Evolutionary conservation across 1,140 invertebrate species (phyloP).

Genomic region (Drosophila orosa): DNA sequence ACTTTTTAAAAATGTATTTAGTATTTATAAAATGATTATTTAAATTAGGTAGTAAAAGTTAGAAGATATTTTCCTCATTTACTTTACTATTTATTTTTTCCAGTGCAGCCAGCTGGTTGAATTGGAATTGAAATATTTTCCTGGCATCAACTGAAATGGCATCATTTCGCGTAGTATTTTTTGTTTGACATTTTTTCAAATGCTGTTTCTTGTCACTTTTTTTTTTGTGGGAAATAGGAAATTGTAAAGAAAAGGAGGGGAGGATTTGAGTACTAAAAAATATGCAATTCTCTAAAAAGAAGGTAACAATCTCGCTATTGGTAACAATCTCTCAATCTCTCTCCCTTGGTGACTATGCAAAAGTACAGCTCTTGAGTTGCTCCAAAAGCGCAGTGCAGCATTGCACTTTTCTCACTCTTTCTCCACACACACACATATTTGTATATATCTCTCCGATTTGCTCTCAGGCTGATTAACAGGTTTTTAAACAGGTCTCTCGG

Average conservation of each 20-base stretch:
- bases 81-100: not conserved
- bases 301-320: not conserved
- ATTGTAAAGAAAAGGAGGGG: not conserved
- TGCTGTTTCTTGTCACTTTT: conserved; percentile 35
- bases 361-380: conserved; percentile 58
- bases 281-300: not conserved
- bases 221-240: conserved; percentile 1
- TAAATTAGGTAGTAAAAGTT: not conserved
- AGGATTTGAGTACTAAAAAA: not conserved
- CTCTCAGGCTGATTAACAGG: conserved; percentile 68
- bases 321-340: not conserved
- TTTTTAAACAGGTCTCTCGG: conserved; percentile 78
- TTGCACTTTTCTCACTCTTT: conserved; percentile 24
- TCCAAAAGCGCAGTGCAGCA: conserved; percentile 43
- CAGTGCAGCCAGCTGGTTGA: not conserved
- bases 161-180: conserved; percentile 50
- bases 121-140: conserved; percentile 50
- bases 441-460: conserved; percentile 19
- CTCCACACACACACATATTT: not conserved
- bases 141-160: conserved; percentile 11
- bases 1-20: not conserved
- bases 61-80: not conserved
- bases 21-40: not conserved
- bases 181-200: conserved; percentile 67
- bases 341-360: conserved; percentile 29